phyloP scores from a whole-genome alignment of 2,888 invertebrate species.

The Bugulina stolonifera region DNA sequence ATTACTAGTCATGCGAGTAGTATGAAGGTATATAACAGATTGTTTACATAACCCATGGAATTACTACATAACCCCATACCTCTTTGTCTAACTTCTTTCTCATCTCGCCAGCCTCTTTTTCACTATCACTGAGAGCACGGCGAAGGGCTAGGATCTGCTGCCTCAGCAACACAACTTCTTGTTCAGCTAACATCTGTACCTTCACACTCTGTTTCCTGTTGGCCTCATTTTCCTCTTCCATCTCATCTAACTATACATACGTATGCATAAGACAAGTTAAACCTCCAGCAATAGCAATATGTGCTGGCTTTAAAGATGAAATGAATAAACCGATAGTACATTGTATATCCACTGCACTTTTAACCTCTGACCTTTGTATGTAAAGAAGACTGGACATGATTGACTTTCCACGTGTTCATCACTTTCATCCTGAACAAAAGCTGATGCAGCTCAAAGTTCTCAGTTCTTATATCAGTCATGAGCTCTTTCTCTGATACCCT shows the following conservation, averaged over 20 bases:
- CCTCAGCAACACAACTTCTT: constrained; percentile 41
- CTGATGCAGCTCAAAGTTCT: constrained; percentile 45
- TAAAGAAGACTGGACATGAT: constrained; percentile 32
- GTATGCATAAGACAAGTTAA: background rate
- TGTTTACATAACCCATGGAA: too few relatives aligned
- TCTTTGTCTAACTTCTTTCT: constrained; percentile 46
- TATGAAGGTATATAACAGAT: too few relatives aligned
- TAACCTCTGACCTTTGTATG: background rate
- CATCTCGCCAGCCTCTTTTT: constrained; percentile 45
- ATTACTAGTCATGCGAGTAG: too few relatives aligned
- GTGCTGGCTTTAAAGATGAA: too few relatives aligned
- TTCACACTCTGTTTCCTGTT: constrained; percentile 41
- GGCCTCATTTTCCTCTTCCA: constrained; percentile 39
- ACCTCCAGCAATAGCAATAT: too few relatives aligned
- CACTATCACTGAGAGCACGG: constrained; percentile 40
- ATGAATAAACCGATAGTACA: too few relatives aligned
- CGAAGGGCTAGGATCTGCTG: constrained; percentile 46
- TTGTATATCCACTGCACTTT: too few relatives aligned
- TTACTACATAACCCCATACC: too few relatives aligned
- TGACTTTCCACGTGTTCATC: constrained; percentile 45
- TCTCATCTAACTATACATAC: constrained; percentile 37
- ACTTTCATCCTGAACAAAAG: constrained; percentile 47
- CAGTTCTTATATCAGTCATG: constrained; percentile 39
- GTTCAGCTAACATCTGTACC: constrained; percentile 42
- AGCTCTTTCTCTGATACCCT: constrained; percentile 34